Conservation (phyloP, 2,797 vertebrate genomes). For the Ara ararauna region DNA sequence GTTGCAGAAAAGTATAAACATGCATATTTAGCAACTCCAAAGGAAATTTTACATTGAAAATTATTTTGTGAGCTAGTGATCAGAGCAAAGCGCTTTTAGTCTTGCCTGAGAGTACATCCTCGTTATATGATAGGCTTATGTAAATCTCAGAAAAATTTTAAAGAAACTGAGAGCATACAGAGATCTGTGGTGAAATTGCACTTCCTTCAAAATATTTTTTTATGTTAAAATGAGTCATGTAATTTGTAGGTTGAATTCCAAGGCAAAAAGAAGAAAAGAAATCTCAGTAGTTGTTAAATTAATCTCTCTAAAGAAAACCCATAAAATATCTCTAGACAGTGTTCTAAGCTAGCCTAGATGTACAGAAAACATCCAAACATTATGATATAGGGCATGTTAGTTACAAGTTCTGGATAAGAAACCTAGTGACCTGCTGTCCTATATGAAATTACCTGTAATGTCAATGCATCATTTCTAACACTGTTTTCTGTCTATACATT, state of each 20-base stretch:
- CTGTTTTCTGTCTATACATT: background rate
- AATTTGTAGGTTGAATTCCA: background rate
- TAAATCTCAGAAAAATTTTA: background rate
- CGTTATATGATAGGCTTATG: background rate
- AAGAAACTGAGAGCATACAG: background rate
- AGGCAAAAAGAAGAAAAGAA: background rate
- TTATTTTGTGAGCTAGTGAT: background rate
- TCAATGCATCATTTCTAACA: background rate
- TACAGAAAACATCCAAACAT: background rate
- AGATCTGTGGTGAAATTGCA: background rate
- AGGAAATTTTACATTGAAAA: background rate
- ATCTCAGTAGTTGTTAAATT: background rate
- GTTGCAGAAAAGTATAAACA: background rate
- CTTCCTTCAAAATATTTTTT: background rate
- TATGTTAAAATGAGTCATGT: background rate
- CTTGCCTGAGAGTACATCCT: background rate
- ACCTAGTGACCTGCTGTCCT: background rate
- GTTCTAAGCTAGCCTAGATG: background rate
- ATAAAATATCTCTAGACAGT: background rate
- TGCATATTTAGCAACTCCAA: background rate
- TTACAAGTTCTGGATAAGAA: background rate
- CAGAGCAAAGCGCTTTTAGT: background rate
- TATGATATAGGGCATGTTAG: background rate
- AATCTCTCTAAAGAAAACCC: background rate
- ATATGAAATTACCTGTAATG: background rate